These are phyloP conservation scores for Drosophila borborema DNA, from an alignment of 2,888 invertebrate species.

Conservation along the genomic window DNA sequence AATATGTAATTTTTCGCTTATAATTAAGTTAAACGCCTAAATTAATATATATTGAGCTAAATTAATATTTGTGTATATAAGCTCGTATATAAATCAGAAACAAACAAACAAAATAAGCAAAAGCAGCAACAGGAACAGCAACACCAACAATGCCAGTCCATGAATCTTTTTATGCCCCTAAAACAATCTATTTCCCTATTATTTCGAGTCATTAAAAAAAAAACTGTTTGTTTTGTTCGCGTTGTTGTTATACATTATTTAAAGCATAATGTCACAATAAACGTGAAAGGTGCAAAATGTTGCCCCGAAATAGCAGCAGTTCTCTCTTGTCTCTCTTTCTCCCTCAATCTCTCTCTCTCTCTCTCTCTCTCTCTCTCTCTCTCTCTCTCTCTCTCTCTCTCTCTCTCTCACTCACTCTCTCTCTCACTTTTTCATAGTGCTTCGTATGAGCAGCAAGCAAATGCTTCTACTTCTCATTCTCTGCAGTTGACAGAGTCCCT, in stretches of 20 bases:
- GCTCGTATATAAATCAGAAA: slow-evolving; percentile 19
- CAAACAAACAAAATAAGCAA: slow-evolving; percentile 20
- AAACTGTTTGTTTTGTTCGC: slow-evolving; percentile 56
- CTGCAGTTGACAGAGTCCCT: slow-evolving; percentile 37
- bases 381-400: not conserved
- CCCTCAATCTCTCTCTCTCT: not conserved
- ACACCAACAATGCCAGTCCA: slow-evolving; percentile 25
- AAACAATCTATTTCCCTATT: slow-evolving; percentile 13
- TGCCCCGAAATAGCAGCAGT: slow-evolving; percentile 45
- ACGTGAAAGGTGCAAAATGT: slow-evolving; percentile 78
- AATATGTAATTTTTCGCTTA: too few relatives aligned
- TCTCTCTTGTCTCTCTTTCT: not conserved
- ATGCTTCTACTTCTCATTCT: not conserved
- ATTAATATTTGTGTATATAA: not conserved
- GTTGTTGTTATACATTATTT: slow-evolving; percentile 68
- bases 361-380: not conserved
- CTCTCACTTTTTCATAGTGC: slow-evolving; percentile 43
- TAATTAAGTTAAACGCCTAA: too few relatives aligned
- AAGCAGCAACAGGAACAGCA: slow-evolving; percentile 23
- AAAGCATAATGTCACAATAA: slow-evolving; percentile 79
- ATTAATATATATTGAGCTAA: too few relatives aligned
- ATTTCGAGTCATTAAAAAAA: slow-evolving; percentile 55
- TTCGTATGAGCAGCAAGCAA: slow-evolving; percentile 2
- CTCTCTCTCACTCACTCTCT: not conserved
- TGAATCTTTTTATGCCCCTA: slow-evolving; percentile 13